Conservation (phyloP, 2,113 vertebrate species). For the Cepphus grylle region DNA sequence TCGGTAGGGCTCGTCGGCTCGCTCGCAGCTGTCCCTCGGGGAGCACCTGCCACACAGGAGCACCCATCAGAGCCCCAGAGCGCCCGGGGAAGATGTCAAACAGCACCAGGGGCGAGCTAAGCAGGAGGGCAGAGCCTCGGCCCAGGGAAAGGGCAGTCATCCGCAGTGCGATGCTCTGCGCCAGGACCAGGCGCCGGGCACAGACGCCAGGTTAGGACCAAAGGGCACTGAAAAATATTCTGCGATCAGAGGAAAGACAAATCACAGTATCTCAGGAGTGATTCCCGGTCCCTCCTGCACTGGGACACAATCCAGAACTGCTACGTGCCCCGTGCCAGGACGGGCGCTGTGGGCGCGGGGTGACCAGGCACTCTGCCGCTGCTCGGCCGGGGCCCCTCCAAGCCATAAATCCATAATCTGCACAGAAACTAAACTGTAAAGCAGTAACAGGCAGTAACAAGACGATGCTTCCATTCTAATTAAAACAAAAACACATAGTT, state of each 20-base stretch:
- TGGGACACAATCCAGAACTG: neutral
- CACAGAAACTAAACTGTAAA: neutral
- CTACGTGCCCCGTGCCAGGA: accelerated
- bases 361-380: neutral
- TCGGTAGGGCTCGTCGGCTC: slow-evolving; percentile 85
- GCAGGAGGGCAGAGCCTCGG: neutral
- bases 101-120: neutral
- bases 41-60: slow-evolving; percentile 82
- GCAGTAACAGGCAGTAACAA: neutral
- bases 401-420: neutral
- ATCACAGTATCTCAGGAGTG: neutral
- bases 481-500: neutral
- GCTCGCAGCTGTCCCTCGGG: slow-evolving; percentile 86
- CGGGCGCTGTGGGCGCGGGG: neutral
- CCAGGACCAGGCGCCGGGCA: accelerated
- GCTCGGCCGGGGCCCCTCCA: neutral
- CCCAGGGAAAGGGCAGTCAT: neutral
- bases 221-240: neutral
- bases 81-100: accelerated
- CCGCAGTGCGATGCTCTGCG: neutral
- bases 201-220: neutral
- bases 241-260: neutral
- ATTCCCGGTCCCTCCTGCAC: neutral
- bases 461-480: neutral
- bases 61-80: neutral